Percentiles rank a stretch among this genome's conserved stretches.
phyloP scores from a whole-genome alignment of 2,888 invertebrate species.

The Ochropacha duplaris region DNA sequence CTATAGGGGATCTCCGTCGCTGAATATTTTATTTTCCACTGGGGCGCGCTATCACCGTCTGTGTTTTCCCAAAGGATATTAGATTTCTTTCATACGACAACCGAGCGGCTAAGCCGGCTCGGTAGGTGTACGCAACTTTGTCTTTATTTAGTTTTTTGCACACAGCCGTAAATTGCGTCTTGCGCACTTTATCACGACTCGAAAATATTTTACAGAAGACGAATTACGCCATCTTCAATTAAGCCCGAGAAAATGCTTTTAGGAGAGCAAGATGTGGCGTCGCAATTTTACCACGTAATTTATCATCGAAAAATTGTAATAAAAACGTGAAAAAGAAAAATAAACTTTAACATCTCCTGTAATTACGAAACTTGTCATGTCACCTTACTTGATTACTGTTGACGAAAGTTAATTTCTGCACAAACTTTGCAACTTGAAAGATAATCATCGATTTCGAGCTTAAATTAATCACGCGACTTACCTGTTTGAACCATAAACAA shows the following conservation, averaged over 20 bases:
- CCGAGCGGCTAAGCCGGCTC: constrained; percentile 30
- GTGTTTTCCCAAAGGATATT: constrained; percentile 63
- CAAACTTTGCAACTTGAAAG: constrained; percentile 24
- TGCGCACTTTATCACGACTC: constrained; percentile 5
- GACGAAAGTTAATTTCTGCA: constrained; percentile 22
- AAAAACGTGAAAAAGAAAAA: constrained; percentile 11
- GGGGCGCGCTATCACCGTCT: constrained; percentile 53
- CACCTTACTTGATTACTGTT: constrained; percentile 21
- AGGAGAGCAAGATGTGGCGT: constrained; percentile 20
- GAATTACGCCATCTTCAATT: constrained; percentile 38
- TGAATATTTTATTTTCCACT: constrained; percentile 63
- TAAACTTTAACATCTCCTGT: constrained; percentile 5
- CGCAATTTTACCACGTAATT: constrained; percentile 21
- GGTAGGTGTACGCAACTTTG: constrained; percentile 43
- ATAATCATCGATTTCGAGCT: constrained; percentile 22
- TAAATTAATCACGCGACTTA: constrained; percentile 12
- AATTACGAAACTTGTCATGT: constrained; percentile 18
- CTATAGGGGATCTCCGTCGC: constrained; percentile 40
- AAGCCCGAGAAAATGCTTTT: constrained; percentile 33
- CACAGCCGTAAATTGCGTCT: constrained; percentile 14
- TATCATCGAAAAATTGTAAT: constrained; percentile 9
- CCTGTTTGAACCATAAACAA: constrained; percentile 26
- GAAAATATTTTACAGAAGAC: constrained; percentile 32
- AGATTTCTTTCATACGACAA: constrained; percentile 51
- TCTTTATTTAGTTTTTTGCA: constrained; percentile 41